Conservation (phyloP, 92 coral and sea anemone genomes). For the Phenganax marumi region DNA sequence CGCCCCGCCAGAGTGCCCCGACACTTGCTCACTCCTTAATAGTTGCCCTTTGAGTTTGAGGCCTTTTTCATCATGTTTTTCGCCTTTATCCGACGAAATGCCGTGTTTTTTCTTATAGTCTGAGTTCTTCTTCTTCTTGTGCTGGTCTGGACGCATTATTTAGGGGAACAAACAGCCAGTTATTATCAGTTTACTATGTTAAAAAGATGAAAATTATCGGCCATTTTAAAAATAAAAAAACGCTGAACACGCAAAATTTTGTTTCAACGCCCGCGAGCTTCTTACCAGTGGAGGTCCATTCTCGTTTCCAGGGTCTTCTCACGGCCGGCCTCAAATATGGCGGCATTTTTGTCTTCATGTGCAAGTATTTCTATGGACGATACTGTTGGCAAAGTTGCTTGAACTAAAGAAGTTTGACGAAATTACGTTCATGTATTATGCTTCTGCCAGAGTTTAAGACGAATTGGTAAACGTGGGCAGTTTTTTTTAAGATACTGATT, state of each 20-base stretch:
- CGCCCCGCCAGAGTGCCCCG: neutral
- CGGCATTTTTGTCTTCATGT: neutral
- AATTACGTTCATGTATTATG: neutral
- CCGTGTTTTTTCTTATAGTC: conserved; percentile 95
- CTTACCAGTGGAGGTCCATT: neutral
- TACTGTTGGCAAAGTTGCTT: no score
- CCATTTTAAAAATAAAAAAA: neutral
- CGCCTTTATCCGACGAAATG: conserved; percentile 49
- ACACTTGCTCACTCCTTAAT: neutral
- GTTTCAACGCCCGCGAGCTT: neutral
- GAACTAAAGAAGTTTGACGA: neutral
- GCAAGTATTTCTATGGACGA: no score
- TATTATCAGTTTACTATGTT: conserved; percentile 21
- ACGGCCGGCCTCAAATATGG: conserved; percentile 10
- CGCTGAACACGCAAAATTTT: neutral
- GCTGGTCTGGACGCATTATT: conserved; percentile 93
- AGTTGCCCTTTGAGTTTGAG: conserved; percentile 12
- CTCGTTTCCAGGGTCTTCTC: no score
- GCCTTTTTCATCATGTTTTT: conserved; percentile 49
- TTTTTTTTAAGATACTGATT: neutral
- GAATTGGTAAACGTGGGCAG: neutral
- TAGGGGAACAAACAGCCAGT: neutral
- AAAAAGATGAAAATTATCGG: conserved; percentile 9
- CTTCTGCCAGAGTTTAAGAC: neutral
- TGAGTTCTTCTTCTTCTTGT: conserved; percentile 82